These are phyloP conservation scores for Haliclona indistincta DNA, from an alignment of 37 sponge, comb jelly and placozoan genomes.

Conservation along the genomic window DNA sequence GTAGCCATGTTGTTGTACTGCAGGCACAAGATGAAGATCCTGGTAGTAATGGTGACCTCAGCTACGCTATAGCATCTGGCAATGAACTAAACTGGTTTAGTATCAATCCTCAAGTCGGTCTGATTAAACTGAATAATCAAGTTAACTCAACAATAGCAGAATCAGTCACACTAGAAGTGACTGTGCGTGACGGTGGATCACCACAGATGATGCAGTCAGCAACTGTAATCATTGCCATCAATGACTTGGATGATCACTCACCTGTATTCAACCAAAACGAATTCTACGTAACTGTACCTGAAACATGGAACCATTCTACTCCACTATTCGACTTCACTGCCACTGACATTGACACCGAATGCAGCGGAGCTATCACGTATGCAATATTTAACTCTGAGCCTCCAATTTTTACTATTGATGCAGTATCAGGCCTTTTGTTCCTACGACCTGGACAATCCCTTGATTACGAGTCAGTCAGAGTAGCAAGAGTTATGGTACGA, in stretches of 20 bases:
- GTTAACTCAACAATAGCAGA: slow-evolving; percentile 29
- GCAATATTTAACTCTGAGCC: slow-evolving; percentile 50
- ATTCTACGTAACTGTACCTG: slow-evolving; percentile 25
- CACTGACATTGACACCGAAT: slow-evolving; percentile 45
- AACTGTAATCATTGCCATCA: slow-evolving; percentile 30
- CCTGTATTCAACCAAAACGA: slow-evolving; percentile 44
- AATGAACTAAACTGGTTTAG: slow-evolving; percentile 10
- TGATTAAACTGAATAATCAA: slow-evolving; percentile 12
- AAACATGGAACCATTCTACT: neutral
- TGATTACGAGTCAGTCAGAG: slow-evolving; percentile 45
- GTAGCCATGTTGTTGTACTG: slow-evolving; percentile 17
- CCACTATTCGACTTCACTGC: slow-evolving; percentile 62
- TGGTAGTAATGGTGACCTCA: slow-evolving; percentile 17
- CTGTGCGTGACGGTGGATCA: slow-evolving; percentile 40
- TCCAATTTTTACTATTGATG: slow-evolving; percentile 47
- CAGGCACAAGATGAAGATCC: slow-evolving; percentile 44
- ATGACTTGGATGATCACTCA: slow-evolving; percentile 48
- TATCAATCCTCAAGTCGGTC: slow-evolving; percentile 36
- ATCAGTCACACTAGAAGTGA: slow-evolving; percentile 15
- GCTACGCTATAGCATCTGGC: slow-evolving; percentile 20
- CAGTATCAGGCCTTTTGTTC: slow-evolving; percentile 56
- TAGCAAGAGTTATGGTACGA: slow-evolving; percentile 41
- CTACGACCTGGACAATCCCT: slow-evolving; percentile 28
- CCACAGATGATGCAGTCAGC: neutral
- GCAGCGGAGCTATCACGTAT: slow-evolving; percentile 55